Evolutionary conservation across 1,140 invertebrate genomes (phyloP), one percentile per base, ranked within the genome.

Genomic region (Drosophila equinoxialis): DNA sequence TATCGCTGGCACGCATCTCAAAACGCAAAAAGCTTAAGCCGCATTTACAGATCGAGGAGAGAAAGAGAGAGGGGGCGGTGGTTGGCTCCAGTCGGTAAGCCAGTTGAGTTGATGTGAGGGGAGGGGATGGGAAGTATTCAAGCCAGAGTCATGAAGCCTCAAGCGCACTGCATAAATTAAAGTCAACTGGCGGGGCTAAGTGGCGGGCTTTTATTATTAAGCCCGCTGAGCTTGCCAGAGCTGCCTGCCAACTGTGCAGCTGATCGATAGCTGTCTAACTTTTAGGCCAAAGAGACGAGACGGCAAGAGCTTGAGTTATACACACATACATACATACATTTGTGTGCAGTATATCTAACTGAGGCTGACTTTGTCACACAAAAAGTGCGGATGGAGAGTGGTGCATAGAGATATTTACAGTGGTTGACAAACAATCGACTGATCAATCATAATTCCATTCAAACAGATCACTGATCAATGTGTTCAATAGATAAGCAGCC

Each of bases 1-100:
- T 89, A 89, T 89, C 84, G 82, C 85, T 90, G 84, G 84, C 84
- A 90, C 85, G 80, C 85, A 89, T 89, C 84, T 89, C 77, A 67
- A 77, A 89, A 89, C 84, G 81, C 85, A 89, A 86, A 51, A 73
- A 80, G 84, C 77, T 72, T 77, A 79, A 86, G 83, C 77, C 54
- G 70, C 83, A 51, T 51, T 51, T 51, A 75, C 55, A 74, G 76
- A 71, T 80, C 67, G 45, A 23, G n/a, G 20, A 68, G 63, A 41
- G 48, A 54, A 54, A n/a, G 42, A 26, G 20, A n/a, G 51, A 26
- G 11, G 57, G 30, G 51, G 26, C n/a, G 26, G 58, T 11, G 45
- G 20, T 8, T 39, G 11, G 37, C 37, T 39, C 7, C 45, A 17
- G 7, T 10, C 6, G n/a, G n/a, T 48, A 48, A 48, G 14, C 14